A percentile compares a stretch with the other conserved stretches of the same genome.
Conservation (phyloP, 2,113 vertebrate species). For the Chloebia gouldiae region DNA sequence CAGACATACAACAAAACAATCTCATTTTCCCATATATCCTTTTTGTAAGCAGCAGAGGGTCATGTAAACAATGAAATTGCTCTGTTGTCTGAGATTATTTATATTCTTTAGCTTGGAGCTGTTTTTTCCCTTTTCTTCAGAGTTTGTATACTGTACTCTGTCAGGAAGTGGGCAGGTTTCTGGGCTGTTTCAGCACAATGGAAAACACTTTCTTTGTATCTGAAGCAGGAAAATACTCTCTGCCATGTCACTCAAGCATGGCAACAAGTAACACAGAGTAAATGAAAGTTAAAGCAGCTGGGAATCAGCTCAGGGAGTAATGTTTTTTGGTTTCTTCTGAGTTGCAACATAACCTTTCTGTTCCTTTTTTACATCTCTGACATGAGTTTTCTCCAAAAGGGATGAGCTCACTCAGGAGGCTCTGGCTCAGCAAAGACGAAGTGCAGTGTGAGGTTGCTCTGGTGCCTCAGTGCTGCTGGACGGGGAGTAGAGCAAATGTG, state of each 20-base stretch:
- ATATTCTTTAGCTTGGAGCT: slow-evolving; percentile 4
- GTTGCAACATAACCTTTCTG: neutral
- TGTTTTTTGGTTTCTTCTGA: neutral
- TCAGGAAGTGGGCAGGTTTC: neutral
- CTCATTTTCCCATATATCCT: slow-evolving; percentile 19
- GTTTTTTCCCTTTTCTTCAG: slow-evolving; percentile 11
- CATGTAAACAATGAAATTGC: neutral
- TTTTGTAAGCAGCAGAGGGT: neutral
- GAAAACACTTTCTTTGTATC: neutral
- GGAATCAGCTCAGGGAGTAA: neutral
- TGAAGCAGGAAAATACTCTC: neutral
- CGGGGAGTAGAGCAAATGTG: neutral
- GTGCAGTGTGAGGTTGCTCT: neutral
- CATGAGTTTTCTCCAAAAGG: neutral
- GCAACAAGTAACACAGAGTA: neutral
- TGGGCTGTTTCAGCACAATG: neutral
- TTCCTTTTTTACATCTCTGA: neutral
- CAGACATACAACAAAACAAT: neutral
- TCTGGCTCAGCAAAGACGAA: neutral
- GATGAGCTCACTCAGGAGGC: neutral
- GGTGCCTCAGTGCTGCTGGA: neutral
- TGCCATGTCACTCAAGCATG: neutral
- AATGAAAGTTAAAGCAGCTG: neutral
- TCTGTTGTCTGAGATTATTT: neutral
- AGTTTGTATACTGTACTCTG: slow-evolving; percentile 17